Conservation (phyloP, 2,797 vertebrate species). For the Gymnoscopelus braueri region DNA sequence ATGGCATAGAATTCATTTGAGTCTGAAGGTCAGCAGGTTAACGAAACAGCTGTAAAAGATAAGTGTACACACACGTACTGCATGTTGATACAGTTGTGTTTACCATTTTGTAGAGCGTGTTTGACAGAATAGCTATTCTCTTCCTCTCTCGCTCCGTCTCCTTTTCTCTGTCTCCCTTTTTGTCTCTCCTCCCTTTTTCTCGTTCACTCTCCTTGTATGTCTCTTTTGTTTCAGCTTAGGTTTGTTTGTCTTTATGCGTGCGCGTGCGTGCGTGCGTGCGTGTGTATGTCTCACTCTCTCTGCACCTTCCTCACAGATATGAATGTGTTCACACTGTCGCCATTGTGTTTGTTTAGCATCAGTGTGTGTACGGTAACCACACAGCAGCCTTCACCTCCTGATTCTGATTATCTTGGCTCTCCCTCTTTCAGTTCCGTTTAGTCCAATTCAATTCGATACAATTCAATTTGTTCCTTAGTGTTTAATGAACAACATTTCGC, state of each 20-base stretch:
- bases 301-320: too few relatives aligned
- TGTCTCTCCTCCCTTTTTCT: neutral
- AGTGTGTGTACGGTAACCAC: neutral
- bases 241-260: neutral
- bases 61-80: neutral
- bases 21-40: slow-evolving; percentile 8
- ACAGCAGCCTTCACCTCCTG: too few relatives aligned
- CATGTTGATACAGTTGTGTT: slow-evolving; percentile 15
- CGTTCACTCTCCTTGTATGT: neutral
- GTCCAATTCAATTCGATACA: too few relatives aligned
- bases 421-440: too few relatives aligned
- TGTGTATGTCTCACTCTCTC: neutral
- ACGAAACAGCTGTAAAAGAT: slow-evolving; percentile 15
- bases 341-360: too few relatives aligned
- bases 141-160: neutral
- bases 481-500: neutral
- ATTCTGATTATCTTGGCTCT: too few relatives aligned
- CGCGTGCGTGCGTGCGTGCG: neutral
- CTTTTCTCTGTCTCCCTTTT: neutral
- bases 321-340: too few relatives aligned
- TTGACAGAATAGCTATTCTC: neutral
- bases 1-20: neutral
- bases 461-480: neutral
- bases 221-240: neutral
- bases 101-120: slow-evolving; percentile 22